A percentile compares a stretch with the other conserved stretches of the same genome.
phyloP scores from a whole-genome alignment of 2,888 invertebrate genomes.

The Agonopterix alstromeriana region DNA sequence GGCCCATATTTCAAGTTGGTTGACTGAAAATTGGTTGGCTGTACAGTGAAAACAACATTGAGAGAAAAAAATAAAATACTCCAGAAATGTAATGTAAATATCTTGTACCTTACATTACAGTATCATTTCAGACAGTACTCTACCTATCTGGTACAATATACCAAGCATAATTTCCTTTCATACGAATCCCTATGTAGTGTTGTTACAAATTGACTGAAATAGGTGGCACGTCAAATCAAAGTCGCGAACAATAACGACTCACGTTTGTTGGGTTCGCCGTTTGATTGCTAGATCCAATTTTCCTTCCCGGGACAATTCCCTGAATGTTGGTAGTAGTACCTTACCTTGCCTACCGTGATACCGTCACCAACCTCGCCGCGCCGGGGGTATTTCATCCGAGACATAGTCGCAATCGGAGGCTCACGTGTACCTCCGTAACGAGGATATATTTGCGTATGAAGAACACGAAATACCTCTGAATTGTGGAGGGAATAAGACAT shows the following conservation, averaged over 20 bases:
- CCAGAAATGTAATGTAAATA: too few relatives aligned
- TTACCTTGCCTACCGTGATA: slow-evolving; percentile 14
- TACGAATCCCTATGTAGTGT: slow-evolving; percentile 1
- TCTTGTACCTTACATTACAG: too few relatives aligned
- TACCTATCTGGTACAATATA: too few relatives aligned
- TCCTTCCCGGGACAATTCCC: slow-evolving; percentile 53
- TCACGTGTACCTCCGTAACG: slow-evolving; percentile 74
- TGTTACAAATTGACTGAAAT: slow-evolving; percentile 9
- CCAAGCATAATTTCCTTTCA: too few relatives aligned
- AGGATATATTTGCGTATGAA: slow-evolving; percentile 78
- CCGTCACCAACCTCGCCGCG: slow-evolving; percentile 32
- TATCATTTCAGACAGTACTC: too few relatives aligned
- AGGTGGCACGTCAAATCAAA: slow-evolving; percentile 28
- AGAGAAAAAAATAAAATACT: too few relatives aligned
- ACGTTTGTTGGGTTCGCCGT: slow-evolving; percentile 44
- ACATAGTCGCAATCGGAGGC: slow-evolving; percentile 69
- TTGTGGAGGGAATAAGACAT: slow-evolving; percentile 77
- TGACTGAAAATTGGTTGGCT: too few relatives aligned
- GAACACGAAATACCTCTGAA: slow-evolving; percentile 77
- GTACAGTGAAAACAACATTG: too few relatives aligned
- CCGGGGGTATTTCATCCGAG: slow-evolving; percentile 49
- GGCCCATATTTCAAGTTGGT: too few relatives aligned
- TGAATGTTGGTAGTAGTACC: slow-evolving; percentile 24
- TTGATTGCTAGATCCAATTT: slow-evolving; percentile 67
- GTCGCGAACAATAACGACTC: slow-evolving; percentile 38